These are phyloP conservation scores for Plumapathes pennacea DNA, from an alignment of 92 coral and sea anemone species.

Conservation along the genomic window DNA sequence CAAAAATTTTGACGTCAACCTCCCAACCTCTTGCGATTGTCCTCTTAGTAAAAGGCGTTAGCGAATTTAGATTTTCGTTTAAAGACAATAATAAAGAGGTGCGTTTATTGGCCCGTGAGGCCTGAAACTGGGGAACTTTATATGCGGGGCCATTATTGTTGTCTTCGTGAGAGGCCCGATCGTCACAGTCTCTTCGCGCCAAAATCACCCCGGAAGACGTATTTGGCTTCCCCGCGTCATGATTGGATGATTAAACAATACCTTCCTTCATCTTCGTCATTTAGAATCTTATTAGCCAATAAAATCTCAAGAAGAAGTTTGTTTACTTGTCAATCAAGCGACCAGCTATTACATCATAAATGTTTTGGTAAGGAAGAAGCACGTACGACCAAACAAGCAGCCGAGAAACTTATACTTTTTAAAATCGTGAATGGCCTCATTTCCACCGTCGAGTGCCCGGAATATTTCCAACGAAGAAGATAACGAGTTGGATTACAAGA, in stretches of 20 bases:
- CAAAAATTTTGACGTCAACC: too few species aligned
- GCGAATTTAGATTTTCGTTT: too few species aligned
- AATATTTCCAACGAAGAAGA: constrained; percentile 60
- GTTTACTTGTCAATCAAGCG: constrained; percentile 40
- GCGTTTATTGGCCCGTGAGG: too few species aligned
- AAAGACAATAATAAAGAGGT: too few species aligned
- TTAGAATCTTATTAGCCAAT: constrained; percentile 7
- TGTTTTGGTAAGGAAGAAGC: constrained; percentile 68
- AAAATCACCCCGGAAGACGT: constrained; percentile 8
- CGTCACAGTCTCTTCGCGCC: constrained; percentile 22
- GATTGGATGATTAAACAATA: constrained; percentile 4
- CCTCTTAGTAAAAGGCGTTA: too few species aligned
- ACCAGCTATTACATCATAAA: constrained; percentile 78
- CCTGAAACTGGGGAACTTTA: too few species aligned
- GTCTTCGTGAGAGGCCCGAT: too few species aligned
- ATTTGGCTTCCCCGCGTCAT: not conserved
- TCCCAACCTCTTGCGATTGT: too few species aligned
- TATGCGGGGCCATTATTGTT: constrained; percentile 2
- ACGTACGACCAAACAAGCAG: constrained; percentile 10
- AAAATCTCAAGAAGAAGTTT: not conserved
- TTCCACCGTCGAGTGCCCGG: constrained; percentile 28
- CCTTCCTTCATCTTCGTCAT: constrained; percentile 11
- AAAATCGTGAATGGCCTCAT: constrained; percentile 68
- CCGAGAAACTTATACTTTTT: not conserved
- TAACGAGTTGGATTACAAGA: constrained; percentile 29